Percentiles rank a stretch among this genome's conserved stretches.
These are phyloP conservation scores for Silurus aristotelis DNA, from an alignment of 2,797 vertebrate species.

Conservation along the genomic window DNA sequence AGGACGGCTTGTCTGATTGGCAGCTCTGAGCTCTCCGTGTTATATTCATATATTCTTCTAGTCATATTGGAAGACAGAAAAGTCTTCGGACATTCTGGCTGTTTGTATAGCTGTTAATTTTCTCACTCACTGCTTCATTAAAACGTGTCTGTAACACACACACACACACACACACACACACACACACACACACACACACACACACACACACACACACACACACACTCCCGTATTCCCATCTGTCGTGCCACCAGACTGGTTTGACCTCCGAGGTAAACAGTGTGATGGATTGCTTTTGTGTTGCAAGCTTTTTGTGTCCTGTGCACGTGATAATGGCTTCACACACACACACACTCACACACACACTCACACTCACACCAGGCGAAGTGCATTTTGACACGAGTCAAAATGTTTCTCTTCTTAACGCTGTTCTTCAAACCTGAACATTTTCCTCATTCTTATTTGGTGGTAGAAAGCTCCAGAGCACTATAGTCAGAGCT, in stretches of 20 bases:
- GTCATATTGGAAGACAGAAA: slow-evolving; percentile 18
- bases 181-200: slow-evolving; percentile 27
- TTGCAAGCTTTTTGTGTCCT: slow-evolving; percentile 65
- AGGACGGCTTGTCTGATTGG: slow-evolving; percentile 31
- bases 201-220: slow-evolving; percentile 28
- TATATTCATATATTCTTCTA: slow-evolving; percentile 23
- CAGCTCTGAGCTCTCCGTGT: slow-evolving; percentile 5
- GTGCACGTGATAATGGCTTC: slow-evolving; percentile 40
- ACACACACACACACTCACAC: slow-evolving; percentile 44
- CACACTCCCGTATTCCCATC: slow-evolving; percentile 55
- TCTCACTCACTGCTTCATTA: slow-evolving; percentile 7
- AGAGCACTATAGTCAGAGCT: slow-evolving; percentile 35
- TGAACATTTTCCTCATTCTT: slow-evolving; percentile 38
- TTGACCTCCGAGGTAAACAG: slow-evolving; percentile 72
- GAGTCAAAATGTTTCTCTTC: slow-evolving; percentile 42
- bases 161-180: slow-evolving; percentile 21
- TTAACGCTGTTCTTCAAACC: slow-evolving; percentile 27
- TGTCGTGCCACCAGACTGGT: slow-evolving; percentile 63
- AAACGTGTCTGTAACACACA: slow-evolving; percentile 18
- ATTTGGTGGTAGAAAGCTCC: slow-evolving; percentile 22
- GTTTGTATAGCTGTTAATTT: slow-evolving; percentile 26
- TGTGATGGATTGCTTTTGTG: slow-evolving; percentile 68
- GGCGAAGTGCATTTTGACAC: slow-evolving; percentile 23
- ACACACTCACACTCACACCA: slow-evolving; percentile 17
- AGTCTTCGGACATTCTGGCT: slow-evolving; percentile 1